These are phyloP conservation scores for Cepaea nemoralis DNA, from an alignment of 1,140 invertebrate genomes.

Conservation along the genomic window DNA sequence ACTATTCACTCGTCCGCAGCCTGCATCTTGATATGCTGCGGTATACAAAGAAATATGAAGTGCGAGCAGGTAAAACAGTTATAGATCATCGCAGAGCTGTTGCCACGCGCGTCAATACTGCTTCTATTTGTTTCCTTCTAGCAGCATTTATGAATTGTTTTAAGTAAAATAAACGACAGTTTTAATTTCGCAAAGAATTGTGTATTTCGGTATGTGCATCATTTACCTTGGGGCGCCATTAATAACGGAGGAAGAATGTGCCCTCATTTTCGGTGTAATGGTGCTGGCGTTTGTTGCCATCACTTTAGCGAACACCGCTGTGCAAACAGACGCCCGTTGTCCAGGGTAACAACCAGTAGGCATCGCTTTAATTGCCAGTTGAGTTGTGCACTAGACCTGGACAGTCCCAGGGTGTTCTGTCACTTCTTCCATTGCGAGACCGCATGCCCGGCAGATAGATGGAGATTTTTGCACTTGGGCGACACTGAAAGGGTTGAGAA, in stretches of 20 bases:
- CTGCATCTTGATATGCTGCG: not conserved
- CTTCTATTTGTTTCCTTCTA: not conserved
- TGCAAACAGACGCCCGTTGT: not conserved
- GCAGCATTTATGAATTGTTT: not conserved
- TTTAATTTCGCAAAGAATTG: not conserved
- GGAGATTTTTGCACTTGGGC: too few relatives aligned
- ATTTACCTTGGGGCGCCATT: not conserved
- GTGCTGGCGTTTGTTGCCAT: not conserved
- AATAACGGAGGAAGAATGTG: not conserved
- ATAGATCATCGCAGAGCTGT: not conserved
- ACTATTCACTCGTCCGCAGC: not conserved
- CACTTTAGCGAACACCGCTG: not conserved
- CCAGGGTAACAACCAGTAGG: not conserved
- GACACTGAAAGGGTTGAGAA: too few relatives aligned
- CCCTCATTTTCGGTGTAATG: not conserved
- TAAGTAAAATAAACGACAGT: not conserved
- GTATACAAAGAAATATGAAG: not conserved
- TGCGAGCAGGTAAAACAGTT: not conserved
- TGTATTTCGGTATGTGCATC: not conserved
- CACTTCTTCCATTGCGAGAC: too few relatives aligned
- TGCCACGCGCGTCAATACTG: not conserved
- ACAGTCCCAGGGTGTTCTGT: too few relatives aligned
- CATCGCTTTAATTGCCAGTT: slow-evolving; percentile 1
- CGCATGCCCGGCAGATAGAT: too few relatives aligned
- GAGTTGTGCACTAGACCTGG: not conserved